A percentile compares a stretch with the other conserved stretches of the same genome.
phyloP scores from a whole-genome alignment of 64 coral and sea anemone genomes.

The Stichodactyla mertensii region DNA sequence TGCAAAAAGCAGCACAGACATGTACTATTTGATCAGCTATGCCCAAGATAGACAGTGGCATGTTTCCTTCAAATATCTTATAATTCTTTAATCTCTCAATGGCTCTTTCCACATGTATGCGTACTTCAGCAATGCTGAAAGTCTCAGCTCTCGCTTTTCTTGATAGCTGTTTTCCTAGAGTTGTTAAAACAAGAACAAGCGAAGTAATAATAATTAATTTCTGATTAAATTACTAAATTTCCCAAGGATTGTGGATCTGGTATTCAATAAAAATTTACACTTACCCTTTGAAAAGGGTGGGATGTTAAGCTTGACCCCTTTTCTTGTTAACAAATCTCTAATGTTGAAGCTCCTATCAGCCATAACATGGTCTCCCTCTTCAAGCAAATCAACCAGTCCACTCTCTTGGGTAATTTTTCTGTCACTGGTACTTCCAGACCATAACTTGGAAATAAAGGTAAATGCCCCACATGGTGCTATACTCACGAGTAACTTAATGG shows the following conservation, averaged over 20 bases:
- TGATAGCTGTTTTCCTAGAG: constrained; percentile 39
- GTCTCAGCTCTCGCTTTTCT: constrained; percentile 36
- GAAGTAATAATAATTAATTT: not conserved
- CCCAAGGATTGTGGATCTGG: constrained; percentile 31
- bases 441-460: constrained; percentile 57
- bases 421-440: constrained; percentile 50
- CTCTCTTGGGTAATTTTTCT: constrained; percentile 51
- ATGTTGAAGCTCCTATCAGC: constrained; percentile 58
- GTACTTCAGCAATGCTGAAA: constrained; percentile 49
- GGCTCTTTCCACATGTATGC: constrained; percentile 59
- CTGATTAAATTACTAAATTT: constrained; percentile 20
- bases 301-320: constrained; percentile 41
- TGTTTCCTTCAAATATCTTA: constrained; percentile 43
- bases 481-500: constrained; percentile 35
- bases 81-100: constrained; percentile 59
- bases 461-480: constrained; percentile 45
- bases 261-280: constrained; percentile 10
- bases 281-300: constrained; percentile 42
- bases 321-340: constrained; percentile 43
- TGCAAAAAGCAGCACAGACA: constrained; percentile 41
- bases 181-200: not conserved
- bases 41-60: constrained; percentile 37
- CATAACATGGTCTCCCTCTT: constrained; percentile 41
- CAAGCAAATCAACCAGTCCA: constrained; percentile 41
- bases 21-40: constrained; percentile 32